These are phyloP conservation scores for Maniola hyperantus DNA, from an alignment of 2,888 invertebrate genomes.

Conservation along the genomic window DNA sequence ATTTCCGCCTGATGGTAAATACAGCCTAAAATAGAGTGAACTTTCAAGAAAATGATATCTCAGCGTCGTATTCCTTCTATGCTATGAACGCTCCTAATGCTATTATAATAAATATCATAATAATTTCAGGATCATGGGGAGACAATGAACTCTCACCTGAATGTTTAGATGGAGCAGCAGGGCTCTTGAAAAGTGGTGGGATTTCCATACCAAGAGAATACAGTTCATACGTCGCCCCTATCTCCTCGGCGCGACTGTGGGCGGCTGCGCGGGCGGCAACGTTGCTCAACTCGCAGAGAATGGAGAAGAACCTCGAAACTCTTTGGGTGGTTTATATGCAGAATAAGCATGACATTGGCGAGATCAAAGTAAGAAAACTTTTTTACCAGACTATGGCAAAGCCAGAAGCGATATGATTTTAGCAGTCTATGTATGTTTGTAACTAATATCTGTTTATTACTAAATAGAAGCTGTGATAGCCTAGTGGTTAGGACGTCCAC, in stretches of 20 bases:
- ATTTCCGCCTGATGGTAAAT: too few relatives aligned
- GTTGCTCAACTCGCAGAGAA: constrained; percentile 49
- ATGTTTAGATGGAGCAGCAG: constrained; percentile 96
- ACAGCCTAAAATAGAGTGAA: too few relatives aligned
- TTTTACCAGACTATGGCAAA: neutral
- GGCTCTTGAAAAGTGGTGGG: constrained; percentile 92
- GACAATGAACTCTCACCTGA: constrained; percentile 99
- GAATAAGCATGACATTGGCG: constrained; percentile 90
- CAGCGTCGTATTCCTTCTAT: too few relatives aligned
- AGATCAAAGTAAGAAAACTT: constrained; percentile 71
- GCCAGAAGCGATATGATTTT: too few relatives aligned
- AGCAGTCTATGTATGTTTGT: too few relatives aligned
- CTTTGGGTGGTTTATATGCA: constrained; percentile 96
- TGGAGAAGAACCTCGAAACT: constrained; percentile 85
- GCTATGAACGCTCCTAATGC: too few relatives aligned
- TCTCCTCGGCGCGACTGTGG: constrained; percentile 95
- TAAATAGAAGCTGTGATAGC: too few relatives aligned
- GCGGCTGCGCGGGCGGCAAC: constrained; percentile 85
- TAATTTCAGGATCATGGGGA: constrained; percentile 90
- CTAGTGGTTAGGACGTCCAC: too few relatives aligned
- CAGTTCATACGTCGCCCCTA: constrained; percentile 94
- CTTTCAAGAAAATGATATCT: too few relatives aligned
- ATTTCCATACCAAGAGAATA: constrained; percentile 94
- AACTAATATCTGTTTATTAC: too few relatives aligned
- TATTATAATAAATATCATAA: neutral